Conservation (phyloP, 2,888 invertebrate species). For the Pristionchus maxplancki region DNA sequence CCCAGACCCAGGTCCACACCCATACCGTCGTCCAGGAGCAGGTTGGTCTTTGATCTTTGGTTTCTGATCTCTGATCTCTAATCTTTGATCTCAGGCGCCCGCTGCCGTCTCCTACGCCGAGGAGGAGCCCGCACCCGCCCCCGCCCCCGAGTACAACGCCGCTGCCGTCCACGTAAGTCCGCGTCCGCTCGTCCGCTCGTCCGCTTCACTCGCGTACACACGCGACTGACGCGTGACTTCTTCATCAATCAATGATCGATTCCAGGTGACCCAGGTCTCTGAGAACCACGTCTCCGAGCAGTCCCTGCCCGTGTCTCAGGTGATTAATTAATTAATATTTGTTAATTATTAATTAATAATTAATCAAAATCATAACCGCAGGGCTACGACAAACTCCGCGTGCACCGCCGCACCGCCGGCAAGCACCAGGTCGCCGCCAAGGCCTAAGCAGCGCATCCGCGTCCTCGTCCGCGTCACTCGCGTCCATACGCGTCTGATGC, state of each 20-base stretch:
- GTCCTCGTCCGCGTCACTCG: not conserved
- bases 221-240: not conserved
- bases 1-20: not conserved
- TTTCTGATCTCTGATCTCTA: not conserved
- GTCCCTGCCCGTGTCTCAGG: slow-evolving; percentile 28
- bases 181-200: not conserved
- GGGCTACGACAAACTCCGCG: slow-evolving; percentile 18
- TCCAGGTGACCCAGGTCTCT: slow-evolving; percentile 11
- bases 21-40: slow-evolving; percentile 10
- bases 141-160: slow-evolving; percentile 38
- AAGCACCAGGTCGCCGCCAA: slow-evolving; percentile 26
- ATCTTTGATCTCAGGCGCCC: not conserved
- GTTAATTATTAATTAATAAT: not conserved
- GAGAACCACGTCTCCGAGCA: slow-evolving; percentile 29
- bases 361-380: not conserved
- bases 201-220: not conserved
- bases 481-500: not conserved
- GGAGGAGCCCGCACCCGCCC: slow-evolving; percentile 27
- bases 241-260: no score
- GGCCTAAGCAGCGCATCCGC: not conserved
- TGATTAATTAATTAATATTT: not conserved
- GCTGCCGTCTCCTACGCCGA: slow-evolving; percentile 22
- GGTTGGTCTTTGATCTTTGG: not conserved
- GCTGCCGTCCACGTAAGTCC: slow-evolving; percentile 22
- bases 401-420: slow-evolving; percentile 13